These are phyloP conservation scores for Coleophora flavipennella DNA, from an alignment of 2,888 invertebrate species.

Conservation along the genomic window DNA sequence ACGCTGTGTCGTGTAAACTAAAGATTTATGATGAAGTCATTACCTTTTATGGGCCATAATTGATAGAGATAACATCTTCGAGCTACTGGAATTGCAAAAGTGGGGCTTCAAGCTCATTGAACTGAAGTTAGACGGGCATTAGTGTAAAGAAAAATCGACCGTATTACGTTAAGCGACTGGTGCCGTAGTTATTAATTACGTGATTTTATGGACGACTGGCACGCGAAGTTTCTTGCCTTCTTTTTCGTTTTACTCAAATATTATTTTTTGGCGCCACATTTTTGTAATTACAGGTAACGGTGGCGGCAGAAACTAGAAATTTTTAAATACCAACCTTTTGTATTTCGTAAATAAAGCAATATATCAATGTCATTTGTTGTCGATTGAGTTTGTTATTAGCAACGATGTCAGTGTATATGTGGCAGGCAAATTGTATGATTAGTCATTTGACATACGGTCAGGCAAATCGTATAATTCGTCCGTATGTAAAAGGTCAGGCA, in stretches of 20 bases:
- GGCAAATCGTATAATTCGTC: too few relatives aligned
- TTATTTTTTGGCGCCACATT: too few relatives aligned
- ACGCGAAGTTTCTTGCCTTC: constrained; percentile 46
- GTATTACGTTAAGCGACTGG: constrained; percentile 58
- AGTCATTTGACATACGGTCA: too few relatives aligned
- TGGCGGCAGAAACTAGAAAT: too few relatives aligned
- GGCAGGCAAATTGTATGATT: too few relatives aligned
- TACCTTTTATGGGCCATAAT: constrained; percentile 70
- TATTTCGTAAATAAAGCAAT: too few relatives aligned
- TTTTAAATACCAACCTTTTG: too few relatives aligned
- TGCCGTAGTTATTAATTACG: constrained; percentile 62
- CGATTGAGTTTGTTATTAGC: too few relatives aligned
- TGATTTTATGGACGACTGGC: constrained; percentile 48
- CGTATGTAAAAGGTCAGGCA: too few relatives aligned
- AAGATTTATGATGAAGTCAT: constrained; percentile 71
- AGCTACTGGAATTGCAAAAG: constrained; percentile 62
- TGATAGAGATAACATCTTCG: constrained; percentile 67
- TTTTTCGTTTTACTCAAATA: background rate
- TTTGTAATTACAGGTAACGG: too few relatives aligned
- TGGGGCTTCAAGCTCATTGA: constrained; percentile 54
- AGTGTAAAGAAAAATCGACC: constrained; percentile 57
- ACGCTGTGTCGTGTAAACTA: constrained; percentile 57
- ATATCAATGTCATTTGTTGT: too few relatives aligned
- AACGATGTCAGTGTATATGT: too few relatives aligned
- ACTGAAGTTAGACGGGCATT: constrained; percentile 50